phyloP scores from a whole-genome alignment of 1,140 invertebrate species.

The Scaptomyza hsui region DNA sequence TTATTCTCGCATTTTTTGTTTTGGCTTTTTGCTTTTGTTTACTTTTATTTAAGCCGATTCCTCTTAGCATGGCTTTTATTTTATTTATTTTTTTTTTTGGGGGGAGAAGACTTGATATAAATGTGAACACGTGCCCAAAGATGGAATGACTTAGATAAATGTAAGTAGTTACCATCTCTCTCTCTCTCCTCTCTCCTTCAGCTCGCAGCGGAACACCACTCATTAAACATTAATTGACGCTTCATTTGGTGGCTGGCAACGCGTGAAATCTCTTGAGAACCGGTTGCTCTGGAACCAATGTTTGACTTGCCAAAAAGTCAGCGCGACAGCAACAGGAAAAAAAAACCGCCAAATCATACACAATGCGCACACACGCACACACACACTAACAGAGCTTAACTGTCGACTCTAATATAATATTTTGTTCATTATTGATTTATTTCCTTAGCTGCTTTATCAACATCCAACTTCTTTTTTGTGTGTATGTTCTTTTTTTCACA shows the following conservation, averaged over 20 bases:
- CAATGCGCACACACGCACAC: conserved; percentile 34
- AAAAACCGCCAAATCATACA: conserved; percentile 40
- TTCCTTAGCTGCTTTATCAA: conserved; percentile 74
- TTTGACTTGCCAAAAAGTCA: conserved; percentile 48
- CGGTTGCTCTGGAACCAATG: conserved; percentile 51
- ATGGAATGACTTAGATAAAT: conserved; percentile 9
- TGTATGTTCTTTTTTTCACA: conserved; percentile 40
- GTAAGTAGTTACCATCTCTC: background rate
- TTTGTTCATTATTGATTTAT: conserved; percentile 81
- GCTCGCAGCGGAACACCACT: conserved; percentile 23
- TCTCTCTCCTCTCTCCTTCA: too few relatives aligned
- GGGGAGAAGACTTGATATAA: conserved; percentile 9
- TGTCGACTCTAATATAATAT: conserved; percentile 71
- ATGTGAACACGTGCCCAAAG: conserved; percentile 43
- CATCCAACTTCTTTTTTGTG: conserved; percentile 17
- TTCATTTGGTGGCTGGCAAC: conserved; percentile 62
- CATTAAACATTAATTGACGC: conserved; percentile 75
- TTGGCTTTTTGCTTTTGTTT: conserved; percentile 35
- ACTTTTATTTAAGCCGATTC: conserved; percentile 10
- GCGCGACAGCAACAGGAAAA: conserved; percentile 18
- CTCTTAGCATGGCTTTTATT: conserved; percentile 8
- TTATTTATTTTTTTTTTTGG: background rate
- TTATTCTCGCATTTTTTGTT: conserved; percentile 31
- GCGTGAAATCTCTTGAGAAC: conserved; percentile 79
- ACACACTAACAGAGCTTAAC: conserved; percentile 51